Base-by-base conservation (phyloP, 2,113 vertebrate species). In the Carlito syrichta region DNA sequence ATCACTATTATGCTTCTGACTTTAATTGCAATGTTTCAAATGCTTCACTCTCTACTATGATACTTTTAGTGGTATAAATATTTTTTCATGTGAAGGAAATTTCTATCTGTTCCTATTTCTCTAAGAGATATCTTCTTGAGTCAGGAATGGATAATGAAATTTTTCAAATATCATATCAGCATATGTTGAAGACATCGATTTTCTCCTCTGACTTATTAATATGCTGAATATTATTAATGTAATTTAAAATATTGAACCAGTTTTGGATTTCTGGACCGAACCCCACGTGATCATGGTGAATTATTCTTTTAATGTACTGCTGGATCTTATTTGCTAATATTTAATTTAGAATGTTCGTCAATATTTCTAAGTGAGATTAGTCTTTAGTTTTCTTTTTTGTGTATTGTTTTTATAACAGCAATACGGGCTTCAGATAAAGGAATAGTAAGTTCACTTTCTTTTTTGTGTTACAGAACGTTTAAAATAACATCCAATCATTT, bases 151-250 rank as follows among this genome's bases (percentile, higher is more conserved):
- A 22, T 96, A 94, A 92, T 82, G 40, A 81, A 83, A 89, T 4
- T 90, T 95, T 96, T 88, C 58, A 97, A 96, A 97, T 96, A 71
- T 96, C 87, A 88, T 74, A 81, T 90, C 92, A 96, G 89, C 96
- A 97, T 94, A 98, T 96, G 90, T 95, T 95, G 56, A 95, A 95
- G 48, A 84, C 74, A 96, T 91, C 86, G 86, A 94, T 92, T 96
- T 88, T 78, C 85, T 94, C 87, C 79, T 62, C 96, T 97, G 77
- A 96, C 66, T 97, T 96, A 92, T 96, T 96, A 97, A 96, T 95
- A 81, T 98, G 96, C 91, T 98, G 96, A 96, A 95, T 96, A 94
- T 96, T 95, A 97, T 93, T 95, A 98, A 97, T 97, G 95, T 95
- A 98, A 94, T 95, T 96, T 89, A 60, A 96, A 96, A 97, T 86